Conservation (phyloP, 1,140 invertebrate species). For the Cydia splendana region DNA sequence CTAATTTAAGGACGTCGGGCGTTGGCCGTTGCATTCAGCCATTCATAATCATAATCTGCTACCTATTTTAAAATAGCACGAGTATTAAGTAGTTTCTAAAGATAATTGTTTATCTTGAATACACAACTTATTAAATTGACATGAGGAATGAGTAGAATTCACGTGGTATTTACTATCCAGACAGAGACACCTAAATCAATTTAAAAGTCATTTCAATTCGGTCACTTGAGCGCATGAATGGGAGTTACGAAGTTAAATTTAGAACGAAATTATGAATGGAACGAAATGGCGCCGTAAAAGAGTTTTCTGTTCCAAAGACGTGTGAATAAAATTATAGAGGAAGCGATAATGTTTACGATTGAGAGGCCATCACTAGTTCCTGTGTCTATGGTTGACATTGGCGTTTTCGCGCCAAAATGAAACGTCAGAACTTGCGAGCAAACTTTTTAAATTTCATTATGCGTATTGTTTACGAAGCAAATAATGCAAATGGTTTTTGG, state of each 20-base stretch:
- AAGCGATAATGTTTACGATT: slow-evolving; percentile 24
- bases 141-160: neutral
- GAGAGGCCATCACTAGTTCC: slow-evolving; percentile 4
- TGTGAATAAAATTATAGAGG: slow-evolving; percentile 32
- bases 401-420: slow-evolving; percentile 20
- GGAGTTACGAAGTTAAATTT: slow-evolving; percentile 28
- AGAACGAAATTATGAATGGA: slow-evolving; percentile 31
- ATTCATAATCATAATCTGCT: neutral
- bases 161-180: neutral
- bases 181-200: slow-evolving; percentile 10
- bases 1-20: neutral
- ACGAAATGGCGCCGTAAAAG: slow-evolving; percentile 13
- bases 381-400: slow-evolving; percentile 16
- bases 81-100: too few relatives aligned
- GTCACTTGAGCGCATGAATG: slow-evolving; percentile 29
- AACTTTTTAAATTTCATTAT: neutral
- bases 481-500: neutral
- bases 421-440: neutral
- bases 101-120: neutral
- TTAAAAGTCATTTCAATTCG: slow-evolving; percentile 28
- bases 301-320: slow-evolving; percentile 21
- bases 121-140: neutral
- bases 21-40: neutral
- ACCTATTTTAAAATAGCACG: too few relatives aligned
- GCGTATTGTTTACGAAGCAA: neutral